A percentile compares a stretch with the other conserved stretches of the same genome.
Conservation (phyloP, 2,113 vertebrate genomes). For the Strix aluco region DNA sequence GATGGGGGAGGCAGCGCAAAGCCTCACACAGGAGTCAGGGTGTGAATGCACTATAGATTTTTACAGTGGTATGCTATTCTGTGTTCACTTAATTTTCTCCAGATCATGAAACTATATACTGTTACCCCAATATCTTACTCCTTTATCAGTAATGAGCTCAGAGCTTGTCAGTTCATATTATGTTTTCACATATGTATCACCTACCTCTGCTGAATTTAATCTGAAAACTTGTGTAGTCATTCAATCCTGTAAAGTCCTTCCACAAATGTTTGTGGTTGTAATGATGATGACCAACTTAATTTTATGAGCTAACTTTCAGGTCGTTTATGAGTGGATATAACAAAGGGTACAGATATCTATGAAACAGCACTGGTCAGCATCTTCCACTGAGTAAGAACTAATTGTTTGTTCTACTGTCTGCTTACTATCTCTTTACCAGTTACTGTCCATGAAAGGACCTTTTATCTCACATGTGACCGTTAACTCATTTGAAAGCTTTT, state of each 20-base stretch:
- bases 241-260: not conserved
- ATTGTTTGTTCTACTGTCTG: not conserved
- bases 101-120: not conserved
- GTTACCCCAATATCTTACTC: not conserved
- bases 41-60: not conserved
- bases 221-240: not conserved
- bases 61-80: not conserved
- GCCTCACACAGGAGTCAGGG: not conserved
- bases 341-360: not conserved
- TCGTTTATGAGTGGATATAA: not conserved
- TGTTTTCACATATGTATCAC: not conserved
- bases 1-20: not conserved
- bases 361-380: not conserved
- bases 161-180: not conserved
- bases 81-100: not conserved
- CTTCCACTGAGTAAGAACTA: not conserved
- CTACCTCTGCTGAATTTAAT: not conserved
- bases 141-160: not conserved
- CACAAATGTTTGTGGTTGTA: not conserved
- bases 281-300: not conserved
- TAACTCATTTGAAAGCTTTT: not conserved
- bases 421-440: not conserved
- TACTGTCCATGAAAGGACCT: not conserved
- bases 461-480: not conserved
- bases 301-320: not conserved